Conservation (phyloP, 2,888 invertebrate species). For the Cabera pusaria region DNA sequence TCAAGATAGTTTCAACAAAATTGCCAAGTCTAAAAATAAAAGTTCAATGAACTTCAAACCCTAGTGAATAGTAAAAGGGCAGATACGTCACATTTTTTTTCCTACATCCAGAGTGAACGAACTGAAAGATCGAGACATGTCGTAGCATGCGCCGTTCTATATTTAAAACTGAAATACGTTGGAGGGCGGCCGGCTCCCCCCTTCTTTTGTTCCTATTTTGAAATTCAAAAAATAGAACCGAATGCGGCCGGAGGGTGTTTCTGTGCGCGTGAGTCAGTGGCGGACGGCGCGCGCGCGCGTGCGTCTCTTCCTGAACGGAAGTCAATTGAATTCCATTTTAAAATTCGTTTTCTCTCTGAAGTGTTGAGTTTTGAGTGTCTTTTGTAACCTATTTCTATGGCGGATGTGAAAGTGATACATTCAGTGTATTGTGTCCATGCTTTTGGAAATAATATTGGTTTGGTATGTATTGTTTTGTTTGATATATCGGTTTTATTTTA, state of each 20-base stretch:
- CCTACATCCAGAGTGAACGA: conserved; percentile 71
- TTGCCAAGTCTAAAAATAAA: conserved; percentile 18
- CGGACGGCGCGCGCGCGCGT: conserved; percentile 69
- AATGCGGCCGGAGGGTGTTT: conserved; percentile 73
- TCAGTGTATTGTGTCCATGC: conserved; percentile 14
- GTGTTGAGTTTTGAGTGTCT: conserved; percentile 34
- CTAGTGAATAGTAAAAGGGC: conserved; percentile 30
- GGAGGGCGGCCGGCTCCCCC: conserved; percentile 76
- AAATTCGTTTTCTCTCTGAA: conserved; percentile 33
- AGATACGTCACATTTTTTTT: conserved; percentile 25
- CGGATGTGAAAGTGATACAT: conserved; percentile 21
- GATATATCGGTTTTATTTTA: conserved; percentile 7
- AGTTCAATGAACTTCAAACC: conserved; percentile 27
- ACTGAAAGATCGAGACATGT: conserved; percentile 52
- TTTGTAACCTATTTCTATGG: conserved; percentile 6
- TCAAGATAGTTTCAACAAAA: conserved; percentile 4
- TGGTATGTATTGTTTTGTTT: conserved; percentile 14
- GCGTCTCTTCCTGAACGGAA: conserved; percentile 53
- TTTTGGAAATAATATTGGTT: conserved; percentile 11
- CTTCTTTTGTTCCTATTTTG: conserved; percentile 82
- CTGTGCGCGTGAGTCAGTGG: conserved; percentile 75
- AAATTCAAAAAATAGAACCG: conserved; percentile 75
- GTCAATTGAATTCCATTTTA: conserved; percentile 28
- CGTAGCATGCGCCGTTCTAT: conserved; percentile 66
- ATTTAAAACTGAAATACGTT: conserved; percentile 56